phyloP scores from a whole-genome alignment of 1,140 invertebrate genomes.

The Rhizoglyphus robini region DNA sequence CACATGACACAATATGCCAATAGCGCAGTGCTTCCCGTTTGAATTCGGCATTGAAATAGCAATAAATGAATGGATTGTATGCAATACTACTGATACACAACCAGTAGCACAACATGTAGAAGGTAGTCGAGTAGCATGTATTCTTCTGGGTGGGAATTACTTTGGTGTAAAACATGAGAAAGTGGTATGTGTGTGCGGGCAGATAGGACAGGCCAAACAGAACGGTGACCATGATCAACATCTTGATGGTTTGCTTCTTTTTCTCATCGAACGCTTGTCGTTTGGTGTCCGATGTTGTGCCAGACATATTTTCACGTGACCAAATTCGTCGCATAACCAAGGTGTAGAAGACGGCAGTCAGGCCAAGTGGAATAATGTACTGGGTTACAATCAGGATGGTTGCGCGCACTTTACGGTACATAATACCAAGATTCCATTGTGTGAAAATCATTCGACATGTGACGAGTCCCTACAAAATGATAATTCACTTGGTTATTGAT shows the following conservation, averaged over 20 bases:
- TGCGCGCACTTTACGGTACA: conserved; percentile 28
- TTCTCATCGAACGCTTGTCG: conserved; percentile 25
- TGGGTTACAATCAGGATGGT: conserved; percentile 38
- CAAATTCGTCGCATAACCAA: conserved; percentile 32
- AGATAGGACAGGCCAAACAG: conserved; percentile 39
- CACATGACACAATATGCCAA: too few species aligned
- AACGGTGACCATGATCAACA: conserved; percentile 38
- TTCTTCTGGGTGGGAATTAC: background rate
- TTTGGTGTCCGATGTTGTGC: conserved; percentile 29
- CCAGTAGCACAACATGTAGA: conserved; percentile 60
- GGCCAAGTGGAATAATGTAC: conserved; percentile 38
- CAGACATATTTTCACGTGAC: background rate
- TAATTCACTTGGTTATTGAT: background rate
- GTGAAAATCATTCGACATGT: conserved; percentile 36
- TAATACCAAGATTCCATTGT: background rate
- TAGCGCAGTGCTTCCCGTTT: conserved; percentile 31
- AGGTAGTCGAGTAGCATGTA: conserved; percentile 7
- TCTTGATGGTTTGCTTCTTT: conserved; percentile 39
- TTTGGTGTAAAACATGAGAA: conserved; percentile 25
- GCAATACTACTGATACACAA: conserved; percentile 78
- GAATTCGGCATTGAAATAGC: conserved; percentile 72
- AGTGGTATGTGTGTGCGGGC: conserved; percentile 31
- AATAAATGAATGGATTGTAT: conserved; percentile 84
- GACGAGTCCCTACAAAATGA: conserved; percentile 22
- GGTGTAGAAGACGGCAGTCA: conserved; percentile 36